Evolutionary conservation across 2,113 vertebrate genomes (phyloP).

Genomic region (Acrocephalus arundinaceus): DNA sequence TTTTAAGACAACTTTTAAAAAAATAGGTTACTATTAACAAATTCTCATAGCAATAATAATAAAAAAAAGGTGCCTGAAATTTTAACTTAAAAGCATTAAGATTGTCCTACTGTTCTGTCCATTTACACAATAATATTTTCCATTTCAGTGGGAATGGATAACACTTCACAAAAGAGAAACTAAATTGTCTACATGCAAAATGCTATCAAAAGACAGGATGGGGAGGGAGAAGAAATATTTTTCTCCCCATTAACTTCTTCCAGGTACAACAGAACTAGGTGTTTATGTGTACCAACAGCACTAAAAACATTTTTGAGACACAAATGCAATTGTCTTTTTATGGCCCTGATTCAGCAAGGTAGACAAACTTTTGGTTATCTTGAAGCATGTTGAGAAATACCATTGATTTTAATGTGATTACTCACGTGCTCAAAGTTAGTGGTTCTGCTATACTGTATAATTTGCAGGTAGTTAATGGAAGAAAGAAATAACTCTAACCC

Average conservation of each 20-base stretch:
- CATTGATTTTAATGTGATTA: neutral
- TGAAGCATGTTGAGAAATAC: neutral
- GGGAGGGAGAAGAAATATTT: neutral
- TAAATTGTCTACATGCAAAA: neutral
- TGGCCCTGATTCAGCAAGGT: constrained; percentile 6
- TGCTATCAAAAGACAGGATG: neutral
- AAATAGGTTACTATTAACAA: neutral
- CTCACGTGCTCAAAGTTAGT: neutral
- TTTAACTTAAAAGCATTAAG: neutral
- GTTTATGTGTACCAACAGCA: constrained; percentile 8
- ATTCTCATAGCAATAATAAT: neutral
- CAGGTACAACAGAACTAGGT: neutral
- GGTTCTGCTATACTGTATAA: neutral
- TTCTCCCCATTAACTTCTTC: constrained; percentile 25
- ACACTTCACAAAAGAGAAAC: neutral
- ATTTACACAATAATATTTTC: neutral
- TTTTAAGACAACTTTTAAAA: neutral
- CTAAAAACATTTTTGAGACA: constrained; percentile 29
- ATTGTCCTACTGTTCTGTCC: neutral
- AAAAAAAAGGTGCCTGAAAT: neutral
- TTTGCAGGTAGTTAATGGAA: neutral
- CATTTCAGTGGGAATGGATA: neutral
- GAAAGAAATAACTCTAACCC: neutral
- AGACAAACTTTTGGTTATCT: constrained; percentile 1
- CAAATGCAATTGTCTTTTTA: constrained; percentile 11